Percentiles rank a stretch among this genome's conserved stretches.
Evolutionary conservation across 64 coral and sea anemone genomes (phyloP).

Genomic region (Hydrozoanthus tunicans): DNA sequence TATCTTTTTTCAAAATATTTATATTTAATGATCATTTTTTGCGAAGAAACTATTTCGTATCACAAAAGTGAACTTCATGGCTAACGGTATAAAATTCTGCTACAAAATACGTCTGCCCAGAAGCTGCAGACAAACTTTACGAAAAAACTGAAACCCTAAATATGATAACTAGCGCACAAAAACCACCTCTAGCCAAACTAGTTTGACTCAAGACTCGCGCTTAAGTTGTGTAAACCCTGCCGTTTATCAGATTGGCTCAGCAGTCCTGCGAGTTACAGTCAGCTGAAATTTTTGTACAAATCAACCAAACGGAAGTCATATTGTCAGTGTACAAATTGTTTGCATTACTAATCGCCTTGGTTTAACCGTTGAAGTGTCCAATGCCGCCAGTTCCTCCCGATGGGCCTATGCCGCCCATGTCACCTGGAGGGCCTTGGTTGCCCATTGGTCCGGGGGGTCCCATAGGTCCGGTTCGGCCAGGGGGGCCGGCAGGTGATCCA

Average conservation of each 20-base stretch:
- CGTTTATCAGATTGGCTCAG: background rate
- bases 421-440: constrained; percentile 38
- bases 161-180: background rate
- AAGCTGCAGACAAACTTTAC: constrained; percentile 16
- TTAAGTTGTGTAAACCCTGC: background rate
- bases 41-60: background rate
- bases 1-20: background rate
- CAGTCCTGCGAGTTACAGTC: background rate
- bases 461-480: constrained; percentile 46
- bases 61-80: background rate
- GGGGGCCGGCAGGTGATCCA: constrained; percentile 33
- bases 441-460: constrained; percentile 44
- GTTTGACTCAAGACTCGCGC: background rate
- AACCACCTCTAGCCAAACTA: background rate
- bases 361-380: background rate
- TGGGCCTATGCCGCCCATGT: constrained; percentile 20
- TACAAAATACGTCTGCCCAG: constrained; percentile 38
- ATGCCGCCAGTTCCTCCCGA: background rate
- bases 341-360: background rate
- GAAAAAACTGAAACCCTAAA: background rate
- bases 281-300: background rate
- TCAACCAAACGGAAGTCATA: background rate
- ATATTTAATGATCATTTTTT: background rate
- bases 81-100: constrained; percentile 34
- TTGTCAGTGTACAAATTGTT: constrained; percentile 20